Evolutionary conservation across 2,888 invertebrate genomes (phyloP).

Genomic region (Noctua janthe): DNA sequence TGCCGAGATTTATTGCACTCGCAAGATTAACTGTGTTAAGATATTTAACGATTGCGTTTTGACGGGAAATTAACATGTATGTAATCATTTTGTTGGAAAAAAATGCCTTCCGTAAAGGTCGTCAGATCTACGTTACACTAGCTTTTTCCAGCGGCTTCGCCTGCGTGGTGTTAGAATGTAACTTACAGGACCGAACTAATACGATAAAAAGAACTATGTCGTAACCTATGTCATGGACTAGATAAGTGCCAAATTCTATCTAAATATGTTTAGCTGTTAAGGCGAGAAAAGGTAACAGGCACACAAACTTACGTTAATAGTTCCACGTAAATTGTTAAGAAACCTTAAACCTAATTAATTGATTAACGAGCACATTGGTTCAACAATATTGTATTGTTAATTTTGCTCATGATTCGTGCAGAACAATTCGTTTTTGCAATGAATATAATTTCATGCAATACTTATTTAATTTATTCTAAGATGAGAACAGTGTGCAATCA

Average conservation of each 20-base stretch:
- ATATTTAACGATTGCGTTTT: neutral
- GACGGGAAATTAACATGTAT: constrained; percentile 20
- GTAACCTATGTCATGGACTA: neutral
- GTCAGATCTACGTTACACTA: neutral
- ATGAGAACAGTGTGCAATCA: neutral
- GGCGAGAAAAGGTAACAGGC: neutral
- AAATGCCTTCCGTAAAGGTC: neutral
- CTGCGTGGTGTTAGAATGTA: neutral
- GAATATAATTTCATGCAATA: neutral
- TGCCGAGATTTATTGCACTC: constrained; percentile 5
- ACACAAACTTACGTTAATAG: neutral
- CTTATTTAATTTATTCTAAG: neutral
- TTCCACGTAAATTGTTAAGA: neutral
- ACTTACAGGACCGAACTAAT: neutral
- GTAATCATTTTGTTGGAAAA: constrained; percentile 32
- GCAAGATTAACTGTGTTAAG: neutral
- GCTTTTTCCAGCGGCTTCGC: neutral
- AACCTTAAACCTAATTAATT: neutral
- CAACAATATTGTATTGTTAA: neutral
- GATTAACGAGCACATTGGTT: neutral
- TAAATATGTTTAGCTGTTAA: neutral
- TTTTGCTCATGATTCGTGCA: neutral
- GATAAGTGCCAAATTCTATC: neutral
- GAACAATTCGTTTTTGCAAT: neutral
- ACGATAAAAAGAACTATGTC: neutral